Conservation (phyloP, 2,888 invertebrate genomes). For the Chymomyza fuscimana region DNA sequence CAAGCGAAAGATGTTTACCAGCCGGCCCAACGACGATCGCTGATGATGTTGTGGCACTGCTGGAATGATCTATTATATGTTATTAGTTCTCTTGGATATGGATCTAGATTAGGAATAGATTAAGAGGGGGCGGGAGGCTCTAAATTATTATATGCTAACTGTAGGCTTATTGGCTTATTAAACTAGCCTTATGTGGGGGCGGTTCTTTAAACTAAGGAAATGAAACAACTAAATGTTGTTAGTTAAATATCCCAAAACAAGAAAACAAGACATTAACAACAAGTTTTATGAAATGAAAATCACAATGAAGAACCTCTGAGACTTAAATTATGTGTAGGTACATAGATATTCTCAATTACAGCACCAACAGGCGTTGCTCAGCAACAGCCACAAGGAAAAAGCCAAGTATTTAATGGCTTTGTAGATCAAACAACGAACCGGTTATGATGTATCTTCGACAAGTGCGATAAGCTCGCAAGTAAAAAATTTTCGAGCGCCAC, state of each 20-base stretch:
- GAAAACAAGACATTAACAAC: not conserved
- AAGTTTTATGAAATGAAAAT: not conserved
- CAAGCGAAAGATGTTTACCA: slow-evolving; percentile 17
- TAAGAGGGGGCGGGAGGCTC: too few species aligned
- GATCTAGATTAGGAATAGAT: not conserved
- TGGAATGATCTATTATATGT: slow-evolving; percentile 19
- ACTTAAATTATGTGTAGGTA: not conserved
- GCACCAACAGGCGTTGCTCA: not conserved
- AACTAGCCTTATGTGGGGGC: not conserved
- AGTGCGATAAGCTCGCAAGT: not conserved
- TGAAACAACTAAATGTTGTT: not conserved
- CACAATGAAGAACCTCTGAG: slow-evolving; percentile 9
- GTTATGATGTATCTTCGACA: not conserved
- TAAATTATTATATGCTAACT: not conserved
- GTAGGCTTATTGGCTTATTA: not conserved
- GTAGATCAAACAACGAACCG: not conserved
- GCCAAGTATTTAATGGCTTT: not conserved
- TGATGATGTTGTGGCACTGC: not conserved
- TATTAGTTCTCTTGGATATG: not conserved
- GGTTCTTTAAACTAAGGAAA: not conserved
- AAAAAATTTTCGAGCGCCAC: not conserved
- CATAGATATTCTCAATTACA: slow-evolving; percentile 11
- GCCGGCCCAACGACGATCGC: not conserved
- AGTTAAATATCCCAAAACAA: not conserved
- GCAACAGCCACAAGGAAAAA: not conserved